phyloP scores from a whole-genome alignment of 2,797 vertebrate genomes.

The Lateolabrax maculatus region DNA sequence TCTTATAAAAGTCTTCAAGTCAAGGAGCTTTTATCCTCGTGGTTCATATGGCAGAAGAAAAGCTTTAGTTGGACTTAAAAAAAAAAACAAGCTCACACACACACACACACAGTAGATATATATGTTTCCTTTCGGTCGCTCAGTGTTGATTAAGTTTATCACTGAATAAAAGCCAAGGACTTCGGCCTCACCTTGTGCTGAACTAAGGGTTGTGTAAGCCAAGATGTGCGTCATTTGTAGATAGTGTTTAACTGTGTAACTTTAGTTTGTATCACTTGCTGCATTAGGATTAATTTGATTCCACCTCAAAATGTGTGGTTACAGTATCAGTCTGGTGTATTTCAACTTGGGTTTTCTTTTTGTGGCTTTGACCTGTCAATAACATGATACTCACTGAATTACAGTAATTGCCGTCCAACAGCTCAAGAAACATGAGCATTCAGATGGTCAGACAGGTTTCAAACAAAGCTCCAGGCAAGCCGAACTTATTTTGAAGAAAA shows the following conservation, averaged over 20 bases:
- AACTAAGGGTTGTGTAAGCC: slow-evolving; percentile 22
- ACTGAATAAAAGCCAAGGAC: slow-evolving; percentile 41
- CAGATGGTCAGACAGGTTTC: too few species aligned
- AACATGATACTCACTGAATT: background rate
- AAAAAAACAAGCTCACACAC: slow-evolving; percentile 12
- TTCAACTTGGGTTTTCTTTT: too few species aligned
- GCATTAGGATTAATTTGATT: background rate
- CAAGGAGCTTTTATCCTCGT: slow-evolving; percentile 22
- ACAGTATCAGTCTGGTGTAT: background rate
- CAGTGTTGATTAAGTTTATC: slow-evolving; percentile 19
- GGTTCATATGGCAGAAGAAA: slow-evolving; percentile 23
- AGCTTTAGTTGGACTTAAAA: slow-evolving; percentile 17
- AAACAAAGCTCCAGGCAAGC: too few species aligned
- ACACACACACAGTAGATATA: slow-evolving; percentile 5
- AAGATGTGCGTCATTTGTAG: slow-evolving; percentile 41
- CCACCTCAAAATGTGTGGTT: background rate
- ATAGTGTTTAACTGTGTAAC: background rate
- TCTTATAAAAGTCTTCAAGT: background rate
- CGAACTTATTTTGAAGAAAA: too few species aligned
- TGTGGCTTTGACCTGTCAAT: too few species aligned
- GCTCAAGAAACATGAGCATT: background rate
- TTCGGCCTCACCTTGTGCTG: slow-evolving; percentile 26
- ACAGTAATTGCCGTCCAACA: background rate
- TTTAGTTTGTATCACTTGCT: background rate
- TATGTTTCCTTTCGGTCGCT: slow-evolving; percentile 33